Evolutionary conservation across 2,888 invertebrate species (phyloP).

Genomic region (Pocota personata): DNA sequence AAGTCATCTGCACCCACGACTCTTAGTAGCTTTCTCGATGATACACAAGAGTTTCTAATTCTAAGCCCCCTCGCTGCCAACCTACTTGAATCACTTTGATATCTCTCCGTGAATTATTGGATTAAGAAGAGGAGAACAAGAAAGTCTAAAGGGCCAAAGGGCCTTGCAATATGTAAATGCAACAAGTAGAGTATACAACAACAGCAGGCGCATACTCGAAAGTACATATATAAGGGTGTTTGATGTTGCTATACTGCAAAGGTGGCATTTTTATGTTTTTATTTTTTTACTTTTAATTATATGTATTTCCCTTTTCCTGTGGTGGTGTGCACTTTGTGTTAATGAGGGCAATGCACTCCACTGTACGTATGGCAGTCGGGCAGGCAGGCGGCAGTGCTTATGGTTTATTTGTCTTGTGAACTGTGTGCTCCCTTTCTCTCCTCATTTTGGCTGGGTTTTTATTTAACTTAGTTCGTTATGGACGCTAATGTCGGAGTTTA

Average conservation of each 20-base stretch:
- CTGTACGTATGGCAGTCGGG: slow-evolving; percentile 21
- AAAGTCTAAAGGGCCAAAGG: slow-evolving; percentile 20
- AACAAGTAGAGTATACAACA: slow-evolving; percentile 36
- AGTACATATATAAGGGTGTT: slow-evolving; percentile 26
- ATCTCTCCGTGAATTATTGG: slow-evolving; percentile 62
- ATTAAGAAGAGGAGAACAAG: slow-evolving; percentile 34
- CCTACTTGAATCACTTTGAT: slow-evolving; percentile 20
- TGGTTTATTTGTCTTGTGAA: slow-evolving; percentile 60
- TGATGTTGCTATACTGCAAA: slow-evolving; percentile 20
- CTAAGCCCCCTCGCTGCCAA: neutral
- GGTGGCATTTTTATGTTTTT: slow-evolving; percentile 62
- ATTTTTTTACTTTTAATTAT: slow-evolving; percentile 64
- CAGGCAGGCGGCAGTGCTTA: slow-evolving; percentile 20
- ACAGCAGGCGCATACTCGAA: slow-evolving; percentile 37
- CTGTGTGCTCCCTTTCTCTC: neutral
- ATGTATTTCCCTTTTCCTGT: slow-evolving; percentile 28
- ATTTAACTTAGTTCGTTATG: neutral
- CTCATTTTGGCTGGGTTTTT: neutral
- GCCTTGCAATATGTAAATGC: slow-evolving; percentile 4
- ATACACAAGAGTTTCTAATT: neutral
- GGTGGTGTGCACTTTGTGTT: slow-evolving; percentile 58
- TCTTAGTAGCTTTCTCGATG: neutral
- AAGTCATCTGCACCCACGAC: neutral
- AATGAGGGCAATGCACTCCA: slow-evolving; percentile 72
- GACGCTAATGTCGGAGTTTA: slow-evolving; percentile 20